Percentiles rank a stretch among this genome's conserved stretches.
Evolutionary conservation across 2,113 vertebrate species (phyloP).

Genomic region (Centropristis striata): DNA sequence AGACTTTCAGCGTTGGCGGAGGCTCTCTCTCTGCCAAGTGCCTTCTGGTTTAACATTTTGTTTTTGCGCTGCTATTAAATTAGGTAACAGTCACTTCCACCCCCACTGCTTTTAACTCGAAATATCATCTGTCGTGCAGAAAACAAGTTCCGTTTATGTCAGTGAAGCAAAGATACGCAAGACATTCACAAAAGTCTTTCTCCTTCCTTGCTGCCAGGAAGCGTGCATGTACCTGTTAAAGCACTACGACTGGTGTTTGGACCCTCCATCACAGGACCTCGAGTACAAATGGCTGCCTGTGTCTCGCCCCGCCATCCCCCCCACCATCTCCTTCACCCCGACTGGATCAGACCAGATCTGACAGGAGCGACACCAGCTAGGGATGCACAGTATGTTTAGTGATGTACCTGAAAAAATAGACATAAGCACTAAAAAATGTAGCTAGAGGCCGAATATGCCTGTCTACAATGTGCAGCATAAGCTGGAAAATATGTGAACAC

Average conservation of each 20-base stretch:
- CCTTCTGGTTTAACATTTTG: slow-evolving; percentile 46
- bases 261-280: slow-evolving; percentile 68
- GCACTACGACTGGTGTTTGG: slow-evolving; percentile 76
- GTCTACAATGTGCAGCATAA: background rate
- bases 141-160: background rate
- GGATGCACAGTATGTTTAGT: slow-evolving; percentile 24
- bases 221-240: slow-evolving; percentile 69
- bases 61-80: slow-evolving; percentile 47
- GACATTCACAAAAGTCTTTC: background rate
- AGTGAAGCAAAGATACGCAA: background rate
- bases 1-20: slow-evolving; percentile 40
- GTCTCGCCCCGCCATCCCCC: slow-evolving; percentile 64
- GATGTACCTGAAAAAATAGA: background rate
- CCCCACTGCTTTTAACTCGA: slow-evolving; percentile 18
- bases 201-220: slow-evolving; percentile 59
- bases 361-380: slow-evolving; percentile 19
- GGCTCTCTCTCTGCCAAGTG: slow-evolving; percentile 45
- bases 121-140: slow-evolving; percentile 1
- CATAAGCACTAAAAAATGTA: background rate
- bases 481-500: slow-evolving; percentile 1
- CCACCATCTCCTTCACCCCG: slow-evolving; percentile 64
- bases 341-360: slow-evolving; percentile 46
- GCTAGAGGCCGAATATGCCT: background rate
- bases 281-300: slow-evolving; percentile 82
- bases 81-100: slow-evolving; percentile 11